A percentile compares a stretch with the other conserved stretches of the same genome.
Evolutionary conservation across 2,888 invertebrate genomes (phyloP).

Genomic region (Lasioglossum oenotherae): DNA sequence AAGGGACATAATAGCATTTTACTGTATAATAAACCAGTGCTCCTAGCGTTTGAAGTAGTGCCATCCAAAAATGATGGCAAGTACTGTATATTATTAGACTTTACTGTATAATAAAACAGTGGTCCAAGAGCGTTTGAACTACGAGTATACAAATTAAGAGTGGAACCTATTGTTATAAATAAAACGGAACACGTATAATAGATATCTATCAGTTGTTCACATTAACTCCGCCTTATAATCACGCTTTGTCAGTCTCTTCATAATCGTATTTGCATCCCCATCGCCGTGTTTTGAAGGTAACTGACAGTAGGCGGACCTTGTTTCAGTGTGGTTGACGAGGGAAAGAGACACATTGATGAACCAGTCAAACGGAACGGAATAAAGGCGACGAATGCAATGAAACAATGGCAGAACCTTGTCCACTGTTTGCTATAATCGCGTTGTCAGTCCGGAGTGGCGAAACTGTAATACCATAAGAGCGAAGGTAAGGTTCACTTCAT

Average conservation of each 20-base stretch:
- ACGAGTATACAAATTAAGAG: too few species aligned
- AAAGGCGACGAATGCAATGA: neutral
- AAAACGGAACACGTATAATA: neutral
- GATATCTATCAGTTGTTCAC: neutral
- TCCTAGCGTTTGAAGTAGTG: too few species aligned
- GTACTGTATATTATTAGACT: too few species aligned
- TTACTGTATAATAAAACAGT: too few species aligned
- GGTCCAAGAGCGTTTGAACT: too few species aligned
- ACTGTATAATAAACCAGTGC: too few species aligned
- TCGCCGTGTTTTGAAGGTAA: neutral
- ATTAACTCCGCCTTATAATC: neutral
- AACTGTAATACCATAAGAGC: neutral
- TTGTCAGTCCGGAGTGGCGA: neutral
- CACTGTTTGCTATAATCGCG: neutral
- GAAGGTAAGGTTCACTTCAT: neutral
- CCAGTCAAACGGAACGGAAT: neutral
- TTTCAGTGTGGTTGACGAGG: neutral
- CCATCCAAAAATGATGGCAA: too few species aligned
- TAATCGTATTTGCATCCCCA: neutral
- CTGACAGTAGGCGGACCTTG: neutral
- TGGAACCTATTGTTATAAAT: neutral
- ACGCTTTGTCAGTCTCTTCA: neutral
- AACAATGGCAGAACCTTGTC: neutral
- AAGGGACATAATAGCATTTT: too few species aligned
- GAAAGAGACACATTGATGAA: neutral